Percentiles rank a stretch among this genome's conserved stretches.
phyloP scores from a whole-genome alignment of 1,140 invertebrate species.

The Agrypnia vestita region DNA sequence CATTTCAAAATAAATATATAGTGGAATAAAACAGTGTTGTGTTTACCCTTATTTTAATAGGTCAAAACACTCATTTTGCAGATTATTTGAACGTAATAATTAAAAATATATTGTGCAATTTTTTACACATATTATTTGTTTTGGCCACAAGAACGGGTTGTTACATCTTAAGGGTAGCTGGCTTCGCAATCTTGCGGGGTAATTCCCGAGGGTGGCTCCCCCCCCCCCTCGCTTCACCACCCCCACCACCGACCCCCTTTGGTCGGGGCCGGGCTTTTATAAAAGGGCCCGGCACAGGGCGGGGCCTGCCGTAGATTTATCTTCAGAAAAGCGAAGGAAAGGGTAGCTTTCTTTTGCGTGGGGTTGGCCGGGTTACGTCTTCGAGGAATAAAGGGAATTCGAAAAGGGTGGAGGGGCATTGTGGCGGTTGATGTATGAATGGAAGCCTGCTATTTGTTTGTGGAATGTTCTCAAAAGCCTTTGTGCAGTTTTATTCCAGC shows the following conservation, averaged over 20 bases:
- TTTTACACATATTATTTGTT: too few relatives aligned
- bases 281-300: slow-evolving; percentile 25
- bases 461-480: slow-evolving; percentile 8
- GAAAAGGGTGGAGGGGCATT: slow-evolving; percentile 23
- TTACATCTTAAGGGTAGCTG: slow-evolving; percentile 7
- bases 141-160: background rate
- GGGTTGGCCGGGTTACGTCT: slow-evolving; percentile 12
- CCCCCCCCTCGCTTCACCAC: background rate
- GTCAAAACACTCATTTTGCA: too few relatives aligned
- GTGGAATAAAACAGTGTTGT: too few relatives aligned
- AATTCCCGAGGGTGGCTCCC: background rate
- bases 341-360: slow-evolving; percentile 38
- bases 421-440: slow-evolving; percentile 8
- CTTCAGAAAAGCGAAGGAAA: slow-evolving; percentile 32
- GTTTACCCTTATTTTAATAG: too few relatives aligned
- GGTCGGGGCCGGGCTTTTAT: slow-evolving; percentile 31
- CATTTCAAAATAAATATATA: too few relatives aligned
- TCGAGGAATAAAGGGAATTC: slow-evolving; percentile 6
- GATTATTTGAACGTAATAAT: too few relatives aligned
- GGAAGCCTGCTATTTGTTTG: background rate
- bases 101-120: too few relatives aligned
- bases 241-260: background rate
- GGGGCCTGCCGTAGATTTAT: slow-evolving; percentile 38
- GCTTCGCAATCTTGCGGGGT: background rate
- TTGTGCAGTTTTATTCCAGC: background rate